Base-by-base conservation (phyloP, 2,797 vertebrate genomes). In the Furcifer pardalis region DNA sequence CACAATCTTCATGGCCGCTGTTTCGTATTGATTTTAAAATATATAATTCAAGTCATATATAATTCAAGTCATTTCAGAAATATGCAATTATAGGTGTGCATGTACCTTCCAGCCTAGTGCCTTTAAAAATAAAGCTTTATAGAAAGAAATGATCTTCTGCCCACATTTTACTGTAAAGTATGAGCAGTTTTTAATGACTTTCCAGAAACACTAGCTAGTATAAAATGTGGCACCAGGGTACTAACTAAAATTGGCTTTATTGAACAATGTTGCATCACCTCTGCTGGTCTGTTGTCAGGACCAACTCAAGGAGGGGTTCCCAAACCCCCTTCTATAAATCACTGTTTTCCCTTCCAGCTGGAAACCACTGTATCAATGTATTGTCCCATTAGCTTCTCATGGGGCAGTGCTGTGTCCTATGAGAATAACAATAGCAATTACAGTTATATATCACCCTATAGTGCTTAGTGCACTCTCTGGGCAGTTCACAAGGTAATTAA, bases 11-110 rank as follows among this genome's bases (percentile, higher is more conserved):
- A 74, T 35, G 30, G 63, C 7, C 1, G 3, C 44, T 73, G 13
- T 30, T 12, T 23, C 75, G 80, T 79, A 77, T 75, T 83, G 74
- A 88, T 44, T 46, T 75, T 60, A 72, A 76, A 7, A 35, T 66
- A 84, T 81, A 25, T 0, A 3, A 60, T 79, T 84, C 84, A 81
- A 72, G 21, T 19, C 37, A 69, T 77, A 60, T n/a, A n/a, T n/a
- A n/a, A n/a, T n/a, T n/a, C n/a, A n/a, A n/a, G n/a, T 60, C 62
- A 84, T 56, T 84, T 82, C n/a, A 84, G 42, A 37, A 66, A 32
- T 10, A 19, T 0, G 49, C 85, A 84, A 44, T 79, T 21, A 32
- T 65, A 44, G 9, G 23, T 0, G 0, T 2, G 44, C 30, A 79
- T 81, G 6, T 60, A n/a, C 60, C 35, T 44, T 73, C 78, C 9